Conservation (phyloP, 2,888 invertebrate species). For the Lingula anatina region DNA sequence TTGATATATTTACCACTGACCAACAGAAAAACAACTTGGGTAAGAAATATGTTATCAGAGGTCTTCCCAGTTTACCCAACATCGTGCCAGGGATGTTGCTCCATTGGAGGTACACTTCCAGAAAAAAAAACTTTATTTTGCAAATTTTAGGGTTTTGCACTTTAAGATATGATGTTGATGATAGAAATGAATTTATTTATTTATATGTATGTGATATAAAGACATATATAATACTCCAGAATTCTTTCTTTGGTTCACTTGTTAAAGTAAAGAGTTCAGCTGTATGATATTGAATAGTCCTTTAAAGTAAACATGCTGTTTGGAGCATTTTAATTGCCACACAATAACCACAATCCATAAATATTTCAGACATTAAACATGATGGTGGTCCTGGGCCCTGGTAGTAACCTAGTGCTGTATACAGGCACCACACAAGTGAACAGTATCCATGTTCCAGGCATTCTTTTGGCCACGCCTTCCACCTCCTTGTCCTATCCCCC, state of each 20-base stretch:
- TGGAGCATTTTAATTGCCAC: too few species aligned
- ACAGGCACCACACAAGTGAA: constrained; percentile 70
- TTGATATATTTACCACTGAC: too few species aligned
- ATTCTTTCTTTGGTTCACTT: too few species aligned
- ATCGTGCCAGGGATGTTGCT: constrained; percentile 78
- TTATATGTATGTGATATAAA: background rate
- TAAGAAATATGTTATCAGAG: too few species aligned
- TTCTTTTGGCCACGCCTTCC: constrained; percentile 35
- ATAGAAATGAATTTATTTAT: background rate
- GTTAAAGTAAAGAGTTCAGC: too few species aligned
- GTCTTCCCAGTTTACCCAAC: too few species aligned
- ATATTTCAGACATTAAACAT: constrained; percentile 65
- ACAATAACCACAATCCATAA: too few species aligned
- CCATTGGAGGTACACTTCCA: constrained; percentile 63
- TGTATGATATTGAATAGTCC: too few species aligned
- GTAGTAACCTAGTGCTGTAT: constrained; percentile 74
- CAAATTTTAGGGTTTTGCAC: background rate
- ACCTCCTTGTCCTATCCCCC: constrained; percentile 27
- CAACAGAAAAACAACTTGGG: constrained; percentile 63
- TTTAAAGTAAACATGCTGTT: too few species aligned
- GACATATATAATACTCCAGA: too few species aligned
- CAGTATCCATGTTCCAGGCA: constrained; percentile 62
- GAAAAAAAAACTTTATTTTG: too few species aligned
- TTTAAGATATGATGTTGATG: background rate
- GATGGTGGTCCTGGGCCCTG: constrained; percentile 76